Conservation (phyloP, 2,888 invertebrate genomes). For the Belgica antarctica region DNA sequence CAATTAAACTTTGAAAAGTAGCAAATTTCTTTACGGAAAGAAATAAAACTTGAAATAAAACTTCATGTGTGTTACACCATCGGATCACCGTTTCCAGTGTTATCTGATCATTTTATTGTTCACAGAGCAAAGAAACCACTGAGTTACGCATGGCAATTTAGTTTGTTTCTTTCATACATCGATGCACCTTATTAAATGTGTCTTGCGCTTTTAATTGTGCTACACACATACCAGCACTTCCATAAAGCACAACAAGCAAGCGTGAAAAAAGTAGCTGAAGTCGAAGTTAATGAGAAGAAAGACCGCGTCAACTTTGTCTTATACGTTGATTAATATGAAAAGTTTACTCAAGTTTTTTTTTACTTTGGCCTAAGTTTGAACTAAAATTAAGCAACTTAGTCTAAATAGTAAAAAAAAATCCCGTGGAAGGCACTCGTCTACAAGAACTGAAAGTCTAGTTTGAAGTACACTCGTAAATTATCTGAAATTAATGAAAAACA, state of each 20-base stretch:
- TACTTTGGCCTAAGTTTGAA: no score
- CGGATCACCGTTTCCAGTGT: slow-evolving; percentile 24
- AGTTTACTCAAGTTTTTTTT: no score
- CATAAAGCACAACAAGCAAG: neutral
- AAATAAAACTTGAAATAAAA: neutral
- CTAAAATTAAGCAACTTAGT: no score
- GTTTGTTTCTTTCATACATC: neutral
- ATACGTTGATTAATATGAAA: no score
- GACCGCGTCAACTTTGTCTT: neutral
- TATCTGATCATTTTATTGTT: slow-evolving; percentile 22
- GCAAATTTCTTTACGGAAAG: neutral
- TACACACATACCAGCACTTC: neutral
- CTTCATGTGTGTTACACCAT: slow-evolving; percentile 24
- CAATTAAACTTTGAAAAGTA: neutral
- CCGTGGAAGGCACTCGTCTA: no score
- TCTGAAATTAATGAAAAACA: no score
- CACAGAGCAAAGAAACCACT: neutral
- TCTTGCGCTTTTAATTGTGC: slow-evolving; percentile 30
- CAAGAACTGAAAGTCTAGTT: no score
- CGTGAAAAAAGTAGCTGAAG: no score
- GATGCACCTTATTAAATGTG: slow-evolving; percentile 37
- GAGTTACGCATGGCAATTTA: slow-evolving; percentile 24
- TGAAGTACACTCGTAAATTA: no score
- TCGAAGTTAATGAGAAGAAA: slow-evolving; percentile 3
- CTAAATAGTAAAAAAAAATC: no score